phyloP scores from a whole-genome alignment of 2,113 vertebrate genomes.

The Polypterus senegalus region DNA sequence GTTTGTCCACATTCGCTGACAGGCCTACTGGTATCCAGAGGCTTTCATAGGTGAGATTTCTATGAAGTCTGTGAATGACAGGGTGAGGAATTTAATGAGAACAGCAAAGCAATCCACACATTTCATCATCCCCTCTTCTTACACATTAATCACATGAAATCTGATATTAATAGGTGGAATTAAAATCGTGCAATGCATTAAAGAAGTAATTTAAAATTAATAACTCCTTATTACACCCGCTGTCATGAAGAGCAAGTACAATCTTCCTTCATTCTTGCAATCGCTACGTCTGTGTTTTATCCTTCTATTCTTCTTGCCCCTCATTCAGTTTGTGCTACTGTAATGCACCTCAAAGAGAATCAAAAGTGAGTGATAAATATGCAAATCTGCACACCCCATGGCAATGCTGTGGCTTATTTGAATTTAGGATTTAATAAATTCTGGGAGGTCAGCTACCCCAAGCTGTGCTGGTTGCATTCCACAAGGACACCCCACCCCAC shows the following conservation, averaged over 20 bases:
- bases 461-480: too few relatives aligned
- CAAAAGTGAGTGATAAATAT: too few relatives aligned
- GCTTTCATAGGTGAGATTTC: too few relatives aligned
- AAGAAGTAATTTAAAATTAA: conserved; percentile 62
- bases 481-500: too few relatives aligned
- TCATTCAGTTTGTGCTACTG: background rate
- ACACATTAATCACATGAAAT: conserved; percentile 42
- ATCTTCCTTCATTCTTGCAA: too few relatives aligned
- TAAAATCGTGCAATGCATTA: conserved; percentile 58
- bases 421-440: too few relatives aligned
- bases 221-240: conserved; percentile 57
- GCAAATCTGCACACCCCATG: too few relatives aligned
- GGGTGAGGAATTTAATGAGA: conserved; percentile 31
- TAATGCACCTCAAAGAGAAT: too few relatives aligned
- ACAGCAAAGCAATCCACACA: conserved; percentile 41
- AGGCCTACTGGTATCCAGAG: too few relatives aligned
- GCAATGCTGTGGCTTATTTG: too few relatives aligned
- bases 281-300: background rate
- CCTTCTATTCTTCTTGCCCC: background rate
- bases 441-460: too few relatives aligned
- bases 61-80: conserved; percentile 8
- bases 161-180: conserved; percentile 56
- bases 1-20: background rate
- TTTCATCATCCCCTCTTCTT: conserved; percentile 44
- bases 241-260: conserved; percentile 11